A percentile compares a stretch with the other conserved stretches of the same genome.
phyloP scores from a whole-genome alignment of 64 coral and sea anemone genomes.

The Montipora capricornis region DNA sequence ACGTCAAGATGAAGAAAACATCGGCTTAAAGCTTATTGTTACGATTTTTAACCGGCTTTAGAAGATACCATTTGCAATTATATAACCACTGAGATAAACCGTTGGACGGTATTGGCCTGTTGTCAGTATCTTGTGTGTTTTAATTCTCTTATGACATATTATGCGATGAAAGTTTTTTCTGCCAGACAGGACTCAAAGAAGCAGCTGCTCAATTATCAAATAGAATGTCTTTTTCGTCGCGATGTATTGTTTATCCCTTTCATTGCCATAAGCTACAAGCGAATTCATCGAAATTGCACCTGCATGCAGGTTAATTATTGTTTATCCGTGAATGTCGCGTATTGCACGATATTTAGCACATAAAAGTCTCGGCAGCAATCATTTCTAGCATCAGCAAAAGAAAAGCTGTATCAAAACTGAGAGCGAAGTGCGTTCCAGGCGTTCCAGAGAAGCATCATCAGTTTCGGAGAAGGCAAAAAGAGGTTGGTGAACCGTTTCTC shows the following conservation, averaged over 20 bases:
- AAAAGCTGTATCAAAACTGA: neutral
- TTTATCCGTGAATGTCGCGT: neutral
- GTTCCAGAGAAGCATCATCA: no score
- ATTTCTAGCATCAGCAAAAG: neutral
- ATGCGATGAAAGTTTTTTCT: neutral
- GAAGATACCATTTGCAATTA: no score
- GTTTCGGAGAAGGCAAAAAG: no score
- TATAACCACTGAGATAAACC: no score
- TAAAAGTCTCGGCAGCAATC: neutral
- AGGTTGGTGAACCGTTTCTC: no score
- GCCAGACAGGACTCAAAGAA: neutral
- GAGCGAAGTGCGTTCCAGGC: neutral
- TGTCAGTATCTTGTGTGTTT: no score
- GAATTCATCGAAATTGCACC: neutral
- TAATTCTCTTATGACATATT: neutral
- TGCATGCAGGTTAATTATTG: neutral
- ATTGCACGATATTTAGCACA: neutral
- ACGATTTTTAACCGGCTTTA: neutral
- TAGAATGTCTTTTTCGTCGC: neutral
- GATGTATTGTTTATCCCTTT: neutral
- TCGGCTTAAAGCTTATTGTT: neutral
- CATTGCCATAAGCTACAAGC: neutral
- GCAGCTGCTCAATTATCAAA: conserved; percentile 6
- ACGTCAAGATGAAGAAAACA: neutral
- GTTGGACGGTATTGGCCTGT: no score